phyloP scores from a whole-genome alignment of 2,888 invertebrate species.

The Scrobipalpa atriplicella region DNA sequence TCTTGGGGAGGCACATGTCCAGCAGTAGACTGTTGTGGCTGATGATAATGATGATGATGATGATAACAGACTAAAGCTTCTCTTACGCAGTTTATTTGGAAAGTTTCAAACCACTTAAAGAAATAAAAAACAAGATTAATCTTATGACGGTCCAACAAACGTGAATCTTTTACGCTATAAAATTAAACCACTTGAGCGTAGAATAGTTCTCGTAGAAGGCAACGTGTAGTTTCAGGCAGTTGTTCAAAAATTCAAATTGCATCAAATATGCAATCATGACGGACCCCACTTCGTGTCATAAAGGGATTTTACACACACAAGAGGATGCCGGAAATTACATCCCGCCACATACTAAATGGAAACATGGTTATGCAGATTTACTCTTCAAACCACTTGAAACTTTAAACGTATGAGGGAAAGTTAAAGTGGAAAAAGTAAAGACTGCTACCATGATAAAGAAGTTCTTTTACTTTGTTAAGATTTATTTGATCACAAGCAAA shows the following conservation, averaged over 20 bases:
- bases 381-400: background rate
- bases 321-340: background rate
- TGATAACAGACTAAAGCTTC: too few species aligned
- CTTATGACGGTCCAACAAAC: background rate
- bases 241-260: conserved; percentile 16
- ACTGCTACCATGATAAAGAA: background rate
- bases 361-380: conserved; percentile 15
- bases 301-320: conserved; percentile 1
- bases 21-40: too few species aligned
- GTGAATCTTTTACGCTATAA: background rate
- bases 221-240: background rate
- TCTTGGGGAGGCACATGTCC: too few species aligned
- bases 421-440: background rate
- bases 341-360: background rate
- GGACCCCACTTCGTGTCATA: conserved; percentile 12
- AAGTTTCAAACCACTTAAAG: too few species aligned
- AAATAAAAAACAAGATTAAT: background rate
- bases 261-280: background rate
- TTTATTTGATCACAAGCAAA: too few species aligned
- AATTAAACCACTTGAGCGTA: background rate
- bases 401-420: background rate
- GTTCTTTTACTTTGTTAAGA: background rate
- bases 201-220: background rate
- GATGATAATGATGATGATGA: too few species aligned
- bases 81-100: too few species aligned